These are phyloP conservation scores for Acanthacorydalis orientalis DNA, from an alignment of 2,888 invertebrate genomes.

Conservation along the genomic window DNA sequence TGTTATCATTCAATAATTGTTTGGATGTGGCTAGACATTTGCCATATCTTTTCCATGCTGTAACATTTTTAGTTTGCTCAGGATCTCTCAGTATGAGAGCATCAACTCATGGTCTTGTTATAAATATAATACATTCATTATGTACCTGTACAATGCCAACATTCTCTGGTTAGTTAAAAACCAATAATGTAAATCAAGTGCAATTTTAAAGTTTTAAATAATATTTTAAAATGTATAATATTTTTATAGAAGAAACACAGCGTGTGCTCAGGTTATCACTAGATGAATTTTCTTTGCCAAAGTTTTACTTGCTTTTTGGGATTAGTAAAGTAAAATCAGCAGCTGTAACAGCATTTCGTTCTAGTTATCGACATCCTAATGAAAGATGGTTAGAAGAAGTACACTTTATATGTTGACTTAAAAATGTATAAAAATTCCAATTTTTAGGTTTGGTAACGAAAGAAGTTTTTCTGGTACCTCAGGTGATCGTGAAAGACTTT, in stretches of 20 bases:
- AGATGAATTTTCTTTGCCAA: conserved; percentile 92
- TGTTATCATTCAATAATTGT: conserved; percentile 98
- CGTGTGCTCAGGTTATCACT: conserved; percentile 78
- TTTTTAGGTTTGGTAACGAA: conserved; percentile 28
- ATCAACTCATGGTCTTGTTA: conserved; percentile 91
- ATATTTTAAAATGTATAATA: not conserved
- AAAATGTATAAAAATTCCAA: not conserved
- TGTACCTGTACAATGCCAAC: conserved; percentile 92
- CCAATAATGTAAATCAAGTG: too few species aligned
- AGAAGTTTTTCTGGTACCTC: conserved; percentile 33
- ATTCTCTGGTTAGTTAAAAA: conserved; percentile 41
- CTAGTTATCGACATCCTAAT: conserved; percentile 63
- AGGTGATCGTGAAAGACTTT: conserved; percentile 67
- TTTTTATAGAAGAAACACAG: conserved; percentile 66
- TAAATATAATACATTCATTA: conserved; percentile 94
- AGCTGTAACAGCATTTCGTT: conserved; percentile 91
- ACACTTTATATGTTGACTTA: not conserved
- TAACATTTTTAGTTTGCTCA: conserved; percentile 88
- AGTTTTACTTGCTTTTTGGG: conserved; percentile 93
- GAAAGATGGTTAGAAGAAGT: conserved; percentile 44
- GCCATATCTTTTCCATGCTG: conserved; percentile 92
- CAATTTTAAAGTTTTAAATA: not conserved
- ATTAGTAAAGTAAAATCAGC: conserved; percentile 97
- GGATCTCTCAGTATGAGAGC: conserved; percentile 92
- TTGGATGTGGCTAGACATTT: conserved; percentile 90